Evolutionary conservation across 2,888 invertebrate species (phyloP).

Genomic region (Scotopteryx bipunctaria): DNA sequence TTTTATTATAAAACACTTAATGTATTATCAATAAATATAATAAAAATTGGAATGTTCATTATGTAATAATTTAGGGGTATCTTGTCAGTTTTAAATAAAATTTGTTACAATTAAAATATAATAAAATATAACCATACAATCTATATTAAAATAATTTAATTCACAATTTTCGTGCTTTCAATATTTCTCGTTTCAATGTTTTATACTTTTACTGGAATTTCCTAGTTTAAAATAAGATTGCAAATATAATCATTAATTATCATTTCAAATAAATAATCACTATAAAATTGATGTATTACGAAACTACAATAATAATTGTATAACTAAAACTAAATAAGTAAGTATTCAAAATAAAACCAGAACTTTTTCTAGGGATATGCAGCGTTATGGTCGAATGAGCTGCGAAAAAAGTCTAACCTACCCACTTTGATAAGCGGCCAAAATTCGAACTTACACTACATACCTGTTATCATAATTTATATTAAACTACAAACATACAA

Average conservation of each 20-base stretch:
- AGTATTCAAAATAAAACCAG: neutral
- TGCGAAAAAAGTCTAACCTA: neutral
- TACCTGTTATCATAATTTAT: conserved; percentile 10
- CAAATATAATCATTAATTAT: neutral
- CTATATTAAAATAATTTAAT: too few relatives aligned
- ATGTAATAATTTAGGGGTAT: neutral
- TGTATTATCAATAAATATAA: conserved; percentile 6
- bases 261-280: neutral
- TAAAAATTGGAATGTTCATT: conserved; percentile 22
- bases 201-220: neutral
- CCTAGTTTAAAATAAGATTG: neutral
- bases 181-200: neutral
- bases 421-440: neutral
- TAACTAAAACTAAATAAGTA: too few relatives aligned
- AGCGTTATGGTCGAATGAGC: neutral
- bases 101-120: neutral
- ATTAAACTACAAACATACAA: conserved; percentile 57
- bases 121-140: neutral
- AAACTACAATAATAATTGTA: too few relatives aligned
- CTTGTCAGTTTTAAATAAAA: neutral
- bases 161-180: neutral
- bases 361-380: neutral
- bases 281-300: neutral
- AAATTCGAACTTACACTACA: conserved; percentile 1
- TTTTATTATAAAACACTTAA: too few relatives aligned